phyloP scores from a whole-genome alignment of 2,113 vertebrate species.

The Oxygymnocypris stewartii region DNA sequence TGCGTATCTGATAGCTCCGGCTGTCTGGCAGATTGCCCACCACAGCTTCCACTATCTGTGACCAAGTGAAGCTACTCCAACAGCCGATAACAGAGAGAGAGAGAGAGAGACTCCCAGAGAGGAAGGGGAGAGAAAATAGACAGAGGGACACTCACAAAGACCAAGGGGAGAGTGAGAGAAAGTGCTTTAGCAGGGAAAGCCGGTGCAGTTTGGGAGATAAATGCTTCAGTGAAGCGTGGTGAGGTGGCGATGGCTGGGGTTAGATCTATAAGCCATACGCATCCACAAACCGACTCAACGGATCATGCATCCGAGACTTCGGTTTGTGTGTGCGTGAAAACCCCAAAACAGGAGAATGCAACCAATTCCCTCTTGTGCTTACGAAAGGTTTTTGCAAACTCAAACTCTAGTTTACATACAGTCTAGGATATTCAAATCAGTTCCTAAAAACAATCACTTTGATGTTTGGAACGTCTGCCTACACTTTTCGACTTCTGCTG shows the following conservation, averaged over 20 bases:
- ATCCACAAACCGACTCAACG: conserved; percentile 36
- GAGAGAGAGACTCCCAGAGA: too few species aligned
- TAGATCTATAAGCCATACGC: conserved; percentile 66
- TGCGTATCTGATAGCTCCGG: conserved; percentile 58
- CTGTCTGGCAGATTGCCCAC: conserved; percentile 61
- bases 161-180: conserved; percentile 25
- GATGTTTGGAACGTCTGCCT: background rate
- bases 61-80: conserved; percentile 51
- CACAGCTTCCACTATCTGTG: conserved; percentile 69
- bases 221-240: conserved; percentile 72
- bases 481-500: conserved; percentile 1
- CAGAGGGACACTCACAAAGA: conserved; percentile 16
- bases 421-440: conserved; percentile 33
- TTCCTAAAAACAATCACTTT: conserved; percentile 30
- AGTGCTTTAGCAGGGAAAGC: conserved; percentile 71
- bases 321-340: background rate
- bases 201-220: conserved; percentile 71
- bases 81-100: conserved; percentile 58
- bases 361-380: background rate
- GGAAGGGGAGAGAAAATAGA: too few species aligned
- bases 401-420: conserved; percentile 26
- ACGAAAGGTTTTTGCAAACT: background rate
- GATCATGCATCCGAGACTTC: conserved; percentile 16
- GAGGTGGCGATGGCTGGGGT: conserved; percentile 73
- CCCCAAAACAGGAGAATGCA: background rate